A percentile compares a stretch with the other conserved stretches of the same genome.
phyloP scores from a whole-genome alignment of 2,797 vertebrate genomes.

The Mormyrus proboscirostris region DNA sequence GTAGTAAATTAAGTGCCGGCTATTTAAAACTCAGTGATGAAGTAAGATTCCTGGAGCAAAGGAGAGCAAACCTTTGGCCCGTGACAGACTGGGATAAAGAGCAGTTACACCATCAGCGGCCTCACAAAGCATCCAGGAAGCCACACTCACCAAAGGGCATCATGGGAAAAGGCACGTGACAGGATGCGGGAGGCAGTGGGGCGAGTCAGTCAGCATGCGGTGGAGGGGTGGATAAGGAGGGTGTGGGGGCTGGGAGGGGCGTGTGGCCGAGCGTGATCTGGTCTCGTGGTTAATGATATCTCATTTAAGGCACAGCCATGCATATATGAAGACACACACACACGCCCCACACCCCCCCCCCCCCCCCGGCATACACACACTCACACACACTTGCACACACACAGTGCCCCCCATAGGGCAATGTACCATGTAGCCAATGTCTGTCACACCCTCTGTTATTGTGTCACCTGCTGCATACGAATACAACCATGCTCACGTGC shows the following conservation, averaged over 20 bases:
- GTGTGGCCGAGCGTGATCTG: neutral
- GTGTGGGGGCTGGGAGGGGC: neutral
- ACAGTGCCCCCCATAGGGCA: neutral
- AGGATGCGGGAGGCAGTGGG: neutral
- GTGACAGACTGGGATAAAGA: neutral
- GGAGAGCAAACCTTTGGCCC: neutral
- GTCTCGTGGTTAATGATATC: neutral
- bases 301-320: neutral
- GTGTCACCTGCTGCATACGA: neutral
- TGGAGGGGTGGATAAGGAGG: neutral
- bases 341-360: neutral
- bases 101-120: neutral
- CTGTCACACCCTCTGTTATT: neutral
- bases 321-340: neutral
- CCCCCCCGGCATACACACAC: neutral
- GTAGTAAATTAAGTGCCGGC: neutral
- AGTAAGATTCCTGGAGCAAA: neutral
- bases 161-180: neutral
- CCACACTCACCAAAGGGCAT: neutral
- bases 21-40: constrained; percentile 1
- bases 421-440: neutral
- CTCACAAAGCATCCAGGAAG: neutral
- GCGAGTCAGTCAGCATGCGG: neutral
- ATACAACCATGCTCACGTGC: neutral
- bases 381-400: neutral